Conservation (phyloP, 2,113 vertebrate species). For the Eurypyga helias region DNA sequence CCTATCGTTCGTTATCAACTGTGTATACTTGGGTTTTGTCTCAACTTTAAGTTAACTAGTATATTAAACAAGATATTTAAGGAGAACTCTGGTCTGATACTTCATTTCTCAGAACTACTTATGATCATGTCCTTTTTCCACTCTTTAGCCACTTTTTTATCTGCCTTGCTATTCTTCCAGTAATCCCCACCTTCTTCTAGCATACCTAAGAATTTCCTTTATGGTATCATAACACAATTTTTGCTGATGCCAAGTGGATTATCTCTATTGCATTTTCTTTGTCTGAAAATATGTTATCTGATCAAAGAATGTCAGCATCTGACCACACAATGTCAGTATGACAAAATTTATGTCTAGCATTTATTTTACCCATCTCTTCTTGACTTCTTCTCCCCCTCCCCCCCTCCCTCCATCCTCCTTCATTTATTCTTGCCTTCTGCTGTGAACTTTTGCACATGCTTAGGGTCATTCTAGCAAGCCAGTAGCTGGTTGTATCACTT, state of each 20-base stretch:
- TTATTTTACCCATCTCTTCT: neutral
- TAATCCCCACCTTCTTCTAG: neutral
- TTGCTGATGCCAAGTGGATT: neutral
- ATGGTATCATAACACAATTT: neutral
- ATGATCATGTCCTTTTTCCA: neutral
- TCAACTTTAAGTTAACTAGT: neutral
- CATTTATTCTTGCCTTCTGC: neutral
- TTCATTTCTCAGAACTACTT: neutral
- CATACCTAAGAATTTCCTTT: neutral
- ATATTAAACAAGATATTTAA: neutral
- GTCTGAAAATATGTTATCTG: neutral
- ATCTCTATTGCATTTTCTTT: neutral
- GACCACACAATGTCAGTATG: neutral
- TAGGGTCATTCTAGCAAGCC: neutral
- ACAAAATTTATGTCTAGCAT: neutral
- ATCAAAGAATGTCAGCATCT: neutral
- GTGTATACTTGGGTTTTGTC: neutral
- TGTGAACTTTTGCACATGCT: neutral
- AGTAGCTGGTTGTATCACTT: neutral
- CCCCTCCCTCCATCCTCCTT: neutral
- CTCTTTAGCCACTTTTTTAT: neutral
- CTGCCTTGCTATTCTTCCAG: neutral
- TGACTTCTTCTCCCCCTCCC: neutral
- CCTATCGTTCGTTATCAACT: rapidly evolving
- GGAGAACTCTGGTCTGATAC: neutral